A percentile compares a stretch with the other conserved stretches of the same genome.
Conservation (phyloP, 2,888 invertebrate genomes). For the Apamea monoglypha region DNA sequence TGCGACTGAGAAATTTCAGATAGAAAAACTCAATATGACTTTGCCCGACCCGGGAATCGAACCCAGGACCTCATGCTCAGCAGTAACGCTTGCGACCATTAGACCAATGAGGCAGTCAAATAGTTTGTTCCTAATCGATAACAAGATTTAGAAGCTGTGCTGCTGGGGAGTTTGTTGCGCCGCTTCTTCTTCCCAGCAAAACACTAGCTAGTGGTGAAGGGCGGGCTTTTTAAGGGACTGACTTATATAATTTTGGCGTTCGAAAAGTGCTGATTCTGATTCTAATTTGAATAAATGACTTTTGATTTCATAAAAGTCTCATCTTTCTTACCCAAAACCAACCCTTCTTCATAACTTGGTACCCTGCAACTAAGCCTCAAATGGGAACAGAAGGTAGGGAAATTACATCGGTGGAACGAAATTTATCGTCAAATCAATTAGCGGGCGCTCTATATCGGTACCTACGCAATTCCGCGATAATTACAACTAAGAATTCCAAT, state of each 20-base stretch:
- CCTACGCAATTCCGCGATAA: constrained; percentile 59
- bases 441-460: constrained; percentile 51
- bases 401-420: constrained; percentile 59
- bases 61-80: not conserved
- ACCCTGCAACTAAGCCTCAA: constrained; percentile 17
- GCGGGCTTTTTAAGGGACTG: not conserved
- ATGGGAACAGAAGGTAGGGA: constrained; percentile 16
- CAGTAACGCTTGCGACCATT: not conserved
- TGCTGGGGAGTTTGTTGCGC: not conserved
- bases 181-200: not conserved
- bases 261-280: not conserved
- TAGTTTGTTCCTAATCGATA: not conserved
- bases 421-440: constrained; percentile 71
- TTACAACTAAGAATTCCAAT: constrained; percentile 67
- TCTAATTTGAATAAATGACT: not conserved
- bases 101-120: not conserved
- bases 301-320: not conserved
- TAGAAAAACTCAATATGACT: not conserved
- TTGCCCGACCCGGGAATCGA: not conserved
- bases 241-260: not conserved
- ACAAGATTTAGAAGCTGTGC: not conserved
- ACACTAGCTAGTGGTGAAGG: not conserved
- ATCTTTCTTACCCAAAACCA: not conserved
- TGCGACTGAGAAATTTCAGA: too few relatives aligned
- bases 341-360: not conserved